Percentiles rank a stretch among this genome's conserved stretches.
These are phyloP conservation scores for Fistularia commersonii DNA, from an alignment of 2,797 vertebrate genomes.

Conservation along the genomic window DNA sequence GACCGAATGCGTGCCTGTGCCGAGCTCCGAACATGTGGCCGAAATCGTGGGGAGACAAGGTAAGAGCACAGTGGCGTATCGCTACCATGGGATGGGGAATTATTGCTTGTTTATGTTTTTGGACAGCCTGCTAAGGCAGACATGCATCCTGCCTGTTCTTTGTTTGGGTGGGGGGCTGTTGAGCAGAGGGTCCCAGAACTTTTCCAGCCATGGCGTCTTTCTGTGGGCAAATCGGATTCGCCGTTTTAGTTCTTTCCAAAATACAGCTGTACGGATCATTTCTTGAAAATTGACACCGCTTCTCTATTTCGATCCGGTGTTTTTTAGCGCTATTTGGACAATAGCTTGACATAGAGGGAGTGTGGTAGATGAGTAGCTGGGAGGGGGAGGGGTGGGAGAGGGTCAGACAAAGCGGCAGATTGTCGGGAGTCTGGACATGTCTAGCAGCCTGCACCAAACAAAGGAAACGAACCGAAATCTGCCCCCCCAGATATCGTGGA, in stretches of 20 bases:
- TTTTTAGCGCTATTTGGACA: constrained; percentile 33
- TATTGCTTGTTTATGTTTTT: constrained; percentile 24
- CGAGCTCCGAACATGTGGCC: constrained; percentile 86
- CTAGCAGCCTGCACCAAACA: constrained; percentile 74
- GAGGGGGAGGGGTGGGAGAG: constrained; percentile 64
- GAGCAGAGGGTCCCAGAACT: constrained; percentile 41
- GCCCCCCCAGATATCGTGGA: not conserved
- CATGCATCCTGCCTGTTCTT: constrained; percentile 52
- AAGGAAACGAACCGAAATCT: constrained; percentile 63
- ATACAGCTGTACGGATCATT: not conserved
- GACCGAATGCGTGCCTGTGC: constrained; percentile 86
- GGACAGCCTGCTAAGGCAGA: constrained; percentile 10
- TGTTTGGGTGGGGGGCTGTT: constrained; percentile 66
- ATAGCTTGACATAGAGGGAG: constrained; percentile 44
- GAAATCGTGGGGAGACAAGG: constrained; percentile 88
- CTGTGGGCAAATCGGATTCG: not conserved
- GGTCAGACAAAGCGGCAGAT: constrained; percentile 82
- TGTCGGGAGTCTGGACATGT: constrained; percentile 80
- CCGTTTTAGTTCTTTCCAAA: not conserved
- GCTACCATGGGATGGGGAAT: no score
- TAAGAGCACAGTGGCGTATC: constrained; percentile 35
- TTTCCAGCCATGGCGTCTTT: not conserved
- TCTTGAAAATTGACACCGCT: not conserved
- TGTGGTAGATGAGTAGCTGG: constrained; percentile 46
- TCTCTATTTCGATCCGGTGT: constrained; percentile 3